Conservation (phyloP, 2,797 vertebrate species). For the Percopsis omiscomaycus region DNA sequence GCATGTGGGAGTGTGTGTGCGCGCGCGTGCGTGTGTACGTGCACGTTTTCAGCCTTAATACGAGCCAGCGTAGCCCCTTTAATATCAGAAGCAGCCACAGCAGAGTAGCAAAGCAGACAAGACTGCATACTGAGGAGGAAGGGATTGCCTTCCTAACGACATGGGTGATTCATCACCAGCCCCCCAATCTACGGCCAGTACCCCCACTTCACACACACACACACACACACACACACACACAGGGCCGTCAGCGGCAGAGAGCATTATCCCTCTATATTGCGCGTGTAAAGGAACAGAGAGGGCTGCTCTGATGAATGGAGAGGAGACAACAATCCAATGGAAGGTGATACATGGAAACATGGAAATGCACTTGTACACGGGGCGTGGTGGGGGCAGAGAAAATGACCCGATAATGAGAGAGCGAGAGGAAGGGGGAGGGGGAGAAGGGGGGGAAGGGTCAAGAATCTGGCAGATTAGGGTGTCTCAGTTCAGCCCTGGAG, state of each 20-base stretch:
- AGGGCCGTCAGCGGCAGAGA: constrained; percentile 42
- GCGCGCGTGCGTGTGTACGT: constrained; percentile 2
- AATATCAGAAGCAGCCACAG: constrained; percentile 76
- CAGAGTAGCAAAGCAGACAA: constrained; percentile 74
- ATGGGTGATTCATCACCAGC: constrained; percentile 76
- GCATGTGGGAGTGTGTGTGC: constrained; percentile 59
- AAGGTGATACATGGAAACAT: constrained; percentile 76
- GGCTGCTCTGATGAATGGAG: constrained; percentile 68
- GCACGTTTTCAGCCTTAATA: constrained; percentile 64
- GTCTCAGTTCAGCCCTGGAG: constrained; percentile 8
- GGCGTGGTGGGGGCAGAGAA: constrained; percentile 11
- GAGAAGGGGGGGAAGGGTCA: constrained; percentile 17
- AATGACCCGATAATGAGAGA: constrained; percentile 64
- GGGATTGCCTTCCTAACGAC: constrained; percentile 80
- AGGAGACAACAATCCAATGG: constrained; percentile 69
- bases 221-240: constrained; percentile 7
- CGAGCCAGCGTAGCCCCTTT: constrained; percentile 79
- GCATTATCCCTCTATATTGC: constrained; percentile 73
- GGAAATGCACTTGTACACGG: constrained; percentile 67
- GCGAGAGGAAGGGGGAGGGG: neutral
- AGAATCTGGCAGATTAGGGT: no score
- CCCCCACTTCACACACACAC: constrained; percentile 49
- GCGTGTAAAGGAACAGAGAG: constrained; percentile 66
- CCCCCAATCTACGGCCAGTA: constrained; percentile 74
- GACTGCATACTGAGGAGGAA: constrained; percentile 82